Evolutionary conservation across 2,797 vertebrate species (phyloP), one percentile per base, ranked within the genome.

Genomic region (Tamandua tetradactyla): DNA sequence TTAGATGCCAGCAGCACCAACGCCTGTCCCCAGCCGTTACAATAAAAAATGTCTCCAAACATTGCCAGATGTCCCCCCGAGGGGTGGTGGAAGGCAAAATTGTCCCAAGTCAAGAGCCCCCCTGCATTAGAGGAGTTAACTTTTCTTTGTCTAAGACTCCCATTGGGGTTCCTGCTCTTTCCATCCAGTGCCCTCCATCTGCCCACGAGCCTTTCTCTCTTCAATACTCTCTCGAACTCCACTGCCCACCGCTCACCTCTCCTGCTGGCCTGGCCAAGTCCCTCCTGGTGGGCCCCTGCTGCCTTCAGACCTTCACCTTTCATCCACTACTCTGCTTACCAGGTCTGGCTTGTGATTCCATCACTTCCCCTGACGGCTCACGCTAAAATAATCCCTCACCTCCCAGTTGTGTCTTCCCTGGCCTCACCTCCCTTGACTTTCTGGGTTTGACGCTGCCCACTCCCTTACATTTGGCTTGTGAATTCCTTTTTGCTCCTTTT

Each of bases 281-380:
- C 22, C 8, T 15, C 27, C 7, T 0, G 0, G 6, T 13, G 2
- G 32, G 42, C 14, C 37, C 32, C 52, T 1, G 2, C 57, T 2
- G 0, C 27, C 20, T 30, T 85, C 5, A 13, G 40, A 7, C 0
- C 40, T 18, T 71, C 40, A 59, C 62, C 62, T 74, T 71, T 62
- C 30, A 47, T 68, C 42, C 66, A 23, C 37, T 30, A 18, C 27
- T 8, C 35, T 75, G 18, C 61, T 42, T 20, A 3, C 1, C 1
- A 23, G 7, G 3, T 57, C 87, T 89, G 69, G 57, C 62, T n/a
- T 27, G 10, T 47, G 52, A 76, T 80, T 85, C 55, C 20, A 4
- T 42, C 2, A 0, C 69, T 30, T 72, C 6, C 20, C 25, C 1
- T 55, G 0, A 3, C 55, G 64, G 59, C 25, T 32, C 22, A 40